Evolutionary conservation across 2,797 vertebrate species (phyloP).

Genomic region (Pseudomugil gertrudae): DNA sequence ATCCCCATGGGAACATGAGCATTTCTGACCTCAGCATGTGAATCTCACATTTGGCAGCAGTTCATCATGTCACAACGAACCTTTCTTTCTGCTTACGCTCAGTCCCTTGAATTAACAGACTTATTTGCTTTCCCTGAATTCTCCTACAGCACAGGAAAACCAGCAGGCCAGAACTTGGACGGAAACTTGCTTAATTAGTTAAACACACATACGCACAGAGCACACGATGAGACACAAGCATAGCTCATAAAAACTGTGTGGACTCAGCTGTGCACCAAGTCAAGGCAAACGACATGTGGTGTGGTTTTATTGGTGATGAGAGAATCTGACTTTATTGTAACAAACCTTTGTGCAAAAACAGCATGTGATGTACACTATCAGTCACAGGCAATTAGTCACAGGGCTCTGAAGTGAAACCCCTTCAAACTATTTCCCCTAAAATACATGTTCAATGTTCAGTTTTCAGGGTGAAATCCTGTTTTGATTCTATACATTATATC

Average conservation of each 20-base stretch:
- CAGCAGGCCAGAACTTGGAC: background rate
- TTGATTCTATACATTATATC: background rate
- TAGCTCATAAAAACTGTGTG: slow-evolving; percentile 42
- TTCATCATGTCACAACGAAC: background rate
- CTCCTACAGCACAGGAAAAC: background rate
- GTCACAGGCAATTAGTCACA: slow-evolving; percentile 3
- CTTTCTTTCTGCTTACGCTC: background rate
- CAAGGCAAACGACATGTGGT: slow-evolving; percentile 10
- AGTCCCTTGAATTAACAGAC: background rate
- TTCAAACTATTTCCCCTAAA: background rate
- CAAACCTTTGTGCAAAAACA: slow-evolving; percentile 14
- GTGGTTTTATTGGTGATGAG: slow-evolving; percentile 44
- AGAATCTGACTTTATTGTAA: slow-evolving; percentile 27
- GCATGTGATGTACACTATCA: slow-evolving; percentile 10
- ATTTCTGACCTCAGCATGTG: background rate
- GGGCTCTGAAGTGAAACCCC: background rate
- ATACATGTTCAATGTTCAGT: background rate
- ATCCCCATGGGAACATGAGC: background rate
- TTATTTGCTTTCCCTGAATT: background rate
- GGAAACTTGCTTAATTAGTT: background rate
- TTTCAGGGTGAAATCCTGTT: background rate
- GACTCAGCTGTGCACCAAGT: slow-evolving; percentile 35
- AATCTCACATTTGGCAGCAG: no score
- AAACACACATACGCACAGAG: slow-evolving; percentile 3
- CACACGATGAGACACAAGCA: slow-evolving; percentile 27